A percentile compares a stretch with the other conserved stretches of the same genome.
phyloP scores from a whole-genome alignment of 2,113 vertebrate genomes.

The Scatophagus argus region DNA sequence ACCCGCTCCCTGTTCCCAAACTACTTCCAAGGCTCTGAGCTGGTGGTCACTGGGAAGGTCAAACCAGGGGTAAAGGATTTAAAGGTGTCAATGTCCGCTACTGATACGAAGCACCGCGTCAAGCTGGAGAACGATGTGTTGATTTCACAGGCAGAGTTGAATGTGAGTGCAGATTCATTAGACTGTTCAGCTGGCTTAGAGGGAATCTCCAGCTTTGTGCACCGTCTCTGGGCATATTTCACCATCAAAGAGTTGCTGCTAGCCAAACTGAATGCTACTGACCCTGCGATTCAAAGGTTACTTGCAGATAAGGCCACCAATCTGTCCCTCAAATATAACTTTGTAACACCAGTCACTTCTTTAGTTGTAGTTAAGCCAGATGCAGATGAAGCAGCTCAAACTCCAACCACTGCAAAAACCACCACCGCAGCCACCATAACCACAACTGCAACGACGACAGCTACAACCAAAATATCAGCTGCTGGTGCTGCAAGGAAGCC shows the following conservation, averaged over 20 bases:
- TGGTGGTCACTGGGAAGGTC: conserved; percentile 86
- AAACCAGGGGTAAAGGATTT: conserved; percentile 79
- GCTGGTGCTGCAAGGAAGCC: conserved; percentile 47
- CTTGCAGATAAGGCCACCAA: conserved; percentile 86
- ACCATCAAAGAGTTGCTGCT: conserved; percentile 88
- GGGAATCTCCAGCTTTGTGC: conserved; percentile 82
- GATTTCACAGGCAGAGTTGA: conserved; percentile 50
- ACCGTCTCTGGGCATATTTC: conserved; percentile 88
- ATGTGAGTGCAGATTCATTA: conserved; percentile 50
- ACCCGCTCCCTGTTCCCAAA: conserved; percentile 85
- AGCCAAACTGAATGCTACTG: conserved; percentile 79
- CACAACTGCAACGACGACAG: conserved; percentile 35
- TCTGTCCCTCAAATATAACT: conserved; percentile 89
- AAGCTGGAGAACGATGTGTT: conserved; percentile 78
- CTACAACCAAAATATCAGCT: conserved; percentile 42
- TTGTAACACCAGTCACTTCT: conserved; percentile 89
- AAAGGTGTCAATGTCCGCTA: conserved; percentile 81
- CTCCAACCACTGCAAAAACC: conserved; percentile 60
- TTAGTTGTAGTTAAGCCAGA: conserved; percentile 87
- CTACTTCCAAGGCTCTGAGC: conserved; percentile 88
- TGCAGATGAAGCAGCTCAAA: conserved; percentile 64
- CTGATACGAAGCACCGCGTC: conserved; percentile 72
- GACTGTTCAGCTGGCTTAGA: conserved; percentile 64
- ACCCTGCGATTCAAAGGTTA: conserved; percentile 74
- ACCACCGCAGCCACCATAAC: conserved; percentile 49